Evolutionary conservation across 2,888 invertebrate species (phyloP).

Genomic region (Aphodius granarius): DNA sequence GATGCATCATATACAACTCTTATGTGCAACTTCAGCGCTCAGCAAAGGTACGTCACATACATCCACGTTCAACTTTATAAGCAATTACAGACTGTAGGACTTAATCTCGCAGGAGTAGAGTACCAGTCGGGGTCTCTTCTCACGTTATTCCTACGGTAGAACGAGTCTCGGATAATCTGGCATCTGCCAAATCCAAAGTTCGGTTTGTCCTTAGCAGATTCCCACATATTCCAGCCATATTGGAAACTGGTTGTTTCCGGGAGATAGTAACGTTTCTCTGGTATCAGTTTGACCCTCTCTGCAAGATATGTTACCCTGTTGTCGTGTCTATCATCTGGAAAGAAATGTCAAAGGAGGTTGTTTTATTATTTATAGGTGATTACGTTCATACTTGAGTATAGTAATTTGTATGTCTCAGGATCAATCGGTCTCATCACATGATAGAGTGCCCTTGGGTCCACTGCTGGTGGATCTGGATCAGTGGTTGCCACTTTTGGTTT

Average conservation of each 20-base stretch:
- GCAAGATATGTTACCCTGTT: constrained; percentile 56
- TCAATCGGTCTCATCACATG: constrained; percentile 59
- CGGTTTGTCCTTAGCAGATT: constrained; percentile 42
- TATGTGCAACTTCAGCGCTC: constrained; percentile 14
- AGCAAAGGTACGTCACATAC: constrained; percentile 18
- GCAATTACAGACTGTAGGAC: constrained; percentile 47
- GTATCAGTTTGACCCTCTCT: constrained; percentile 55
- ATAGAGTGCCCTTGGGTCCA: constrained; percentile 34
- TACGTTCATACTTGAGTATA: constrained; percentile 53
- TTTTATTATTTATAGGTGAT: neutral
- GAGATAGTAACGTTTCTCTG: constrained; percentile 61
- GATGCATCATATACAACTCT: constrained; percentile 19
- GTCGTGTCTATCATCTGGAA: constrained; percentile 50
- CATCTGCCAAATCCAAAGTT: constrained; percentile 56
- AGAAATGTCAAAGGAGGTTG: neutral
- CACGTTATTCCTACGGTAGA: constrained; percentile 60
- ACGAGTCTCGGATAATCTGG: constrained; percentile 58
- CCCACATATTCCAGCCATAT: constrained; percentile 65
- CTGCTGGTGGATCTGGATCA: constrained; percentile 30
- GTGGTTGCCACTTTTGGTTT: constrained; percentile 29
- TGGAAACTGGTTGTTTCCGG: constrained; percentile 57
- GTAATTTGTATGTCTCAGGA: constrained; percentile 51
- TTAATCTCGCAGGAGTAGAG: constrained; percentile 53
- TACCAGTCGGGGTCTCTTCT: constrained; percentile 61
- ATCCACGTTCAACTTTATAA: constrained; percentile 29